Conservation (phyloP, 2,888 invertebrate species). For the Quadroppia sp. region DNA sequence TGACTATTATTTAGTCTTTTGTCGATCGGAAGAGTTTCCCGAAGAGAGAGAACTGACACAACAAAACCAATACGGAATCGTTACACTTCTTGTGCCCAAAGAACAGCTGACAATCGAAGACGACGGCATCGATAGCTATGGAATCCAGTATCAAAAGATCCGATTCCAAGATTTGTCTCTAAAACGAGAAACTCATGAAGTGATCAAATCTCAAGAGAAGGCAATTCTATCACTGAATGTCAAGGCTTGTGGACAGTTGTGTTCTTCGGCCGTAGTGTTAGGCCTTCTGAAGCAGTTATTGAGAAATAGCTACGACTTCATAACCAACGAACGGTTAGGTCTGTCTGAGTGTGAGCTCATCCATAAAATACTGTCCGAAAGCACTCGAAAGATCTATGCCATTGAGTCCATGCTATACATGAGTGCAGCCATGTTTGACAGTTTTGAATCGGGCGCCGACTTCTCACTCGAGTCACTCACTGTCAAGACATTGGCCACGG, state of each 20-base stretch:
- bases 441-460: constrained; percentile 42
- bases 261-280: constrained; percentile 31
- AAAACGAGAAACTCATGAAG: constrained; percentile 15
- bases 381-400: constrained; percentile 63
- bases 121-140: constrained; percentile 31
- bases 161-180: constrained; percentile 33
- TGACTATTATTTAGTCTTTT: constrained; percentile 42
- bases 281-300: constrained; percentile 42
- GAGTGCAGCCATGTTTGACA: constrained; percentile 64
- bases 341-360: constrained; percentile 42
- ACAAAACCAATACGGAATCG: constrained; percentile 34
- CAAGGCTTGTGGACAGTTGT: constrained; percentile 42
- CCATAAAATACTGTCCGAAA: constrained; percentile 57
- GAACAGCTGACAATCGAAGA: constrained; percentile 32
- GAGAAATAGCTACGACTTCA: constrained; percentile 34
- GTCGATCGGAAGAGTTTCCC: constrained; percentile 29
- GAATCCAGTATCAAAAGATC: constrained; percentile 40
- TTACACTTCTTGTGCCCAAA: constrained; percentile 39
- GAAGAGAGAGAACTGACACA: constrained; percentile 10
- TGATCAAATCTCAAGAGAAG: constrained; percentile 34
- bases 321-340: constrained; percentile 36
- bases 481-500: constrained; percentile 36
- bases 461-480: constrained; percentile 32
- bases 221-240: constrained; percentile 29
- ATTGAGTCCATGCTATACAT: constrained; percentile 82